Evolutionary conservation across 1,140 invertebrate species (phyloP).

Genomic region (Berghia stephanieae): DNA sequence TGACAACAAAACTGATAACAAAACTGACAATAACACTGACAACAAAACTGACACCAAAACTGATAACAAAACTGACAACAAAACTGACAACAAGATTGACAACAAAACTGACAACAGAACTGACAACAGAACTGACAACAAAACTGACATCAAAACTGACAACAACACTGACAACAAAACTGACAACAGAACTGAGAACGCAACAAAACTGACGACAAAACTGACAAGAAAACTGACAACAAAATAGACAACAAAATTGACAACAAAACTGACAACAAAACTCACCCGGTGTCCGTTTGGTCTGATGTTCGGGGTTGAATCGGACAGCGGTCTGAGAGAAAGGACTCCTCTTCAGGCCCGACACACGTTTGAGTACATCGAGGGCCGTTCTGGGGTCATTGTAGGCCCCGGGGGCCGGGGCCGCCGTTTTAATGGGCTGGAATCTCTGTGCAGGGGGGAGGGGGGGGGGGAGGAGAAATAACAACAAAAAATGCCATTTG

Average conservation of each 20-base stretch:
- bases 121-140: too few species aligned
- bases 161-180: neutral
- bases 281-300: conserved; percentile 52
- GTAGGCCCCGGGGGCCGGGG: conserved; percentile 63
- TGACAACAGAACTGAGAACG: neutral
- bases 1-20: neutral
- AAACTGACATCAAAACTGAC: neutral
- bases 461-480: neutral
- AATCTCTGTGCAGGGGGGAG: conserved; percentile 53
- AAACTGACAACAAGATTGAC: neutral
- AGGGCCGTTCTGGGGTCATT: conserved; percentile 64
- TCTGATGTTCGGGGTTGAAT: conserved; percentile 47
- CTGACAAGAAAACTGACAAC: neutral
- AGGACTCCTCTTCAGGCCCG: conserved; percentile 64
- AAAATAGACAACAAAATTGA: neutral
- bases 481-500: neutral
- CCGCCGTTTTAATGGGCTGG: conserved; percentile 41
- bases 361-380: conserved; percentile 53
- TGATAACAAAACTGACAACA: neutral
- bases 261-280: neutral
- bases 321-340: conserved; percentile 65
- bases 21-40: neutral
- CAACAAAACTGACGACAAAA: neutral
- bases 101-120: too few species aligned
- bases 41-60: neutral